Conservation (phyloP, 2,797 vertebrate species). For the Neopelma chrysocephalum region DNA sequence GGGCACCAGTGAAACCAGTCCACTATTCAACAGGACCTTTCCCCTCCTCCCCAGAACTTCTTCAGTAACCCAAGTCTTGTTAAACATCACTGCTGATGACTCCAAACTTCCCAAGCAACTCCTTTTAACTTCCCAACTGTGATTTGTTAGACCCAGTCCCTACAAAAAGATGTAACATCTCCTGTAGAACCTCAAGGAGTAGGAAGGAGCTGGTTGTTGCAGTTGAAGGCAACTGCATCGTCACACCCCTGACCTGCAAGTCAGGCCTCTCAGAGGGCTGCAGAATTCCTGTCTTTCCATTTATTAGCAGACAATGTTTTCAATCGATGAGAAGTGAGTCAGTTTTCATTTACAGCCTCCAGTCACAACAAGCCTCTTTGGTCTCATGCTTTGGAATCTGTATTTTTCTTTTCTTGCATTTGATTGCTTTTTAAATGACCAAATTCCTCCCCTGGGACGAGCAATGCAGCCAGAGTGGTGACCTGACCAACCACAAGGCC, state of each 20-base stretch:
- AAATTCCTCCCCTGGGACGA: background rate
- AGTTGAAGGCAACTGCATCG: background rate
- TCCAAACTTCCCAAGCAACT: background rate
- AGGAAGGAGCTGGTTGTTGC: background rate
- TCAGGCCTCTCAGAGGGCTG: background rate
- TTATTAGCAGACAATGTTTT: background rate
- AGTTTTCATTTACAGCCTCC: background rate
- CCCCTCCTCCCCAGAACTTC: background rate
- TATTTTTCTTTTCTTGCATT: background rate
- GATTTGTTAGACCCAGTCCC: background rate
- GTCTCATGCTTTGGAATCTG: background rate
- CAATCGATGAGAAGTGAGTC: background rate
- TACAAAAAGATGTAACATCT: background rate
- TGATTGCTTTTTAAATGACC: background rate
- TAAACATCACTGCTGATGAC: background rate
- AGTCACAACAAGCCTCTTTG: background rate
- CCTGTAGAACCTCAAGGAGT: background rate
- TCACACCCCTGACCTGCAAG: background rate
- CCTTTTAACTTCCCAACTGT: background rate
- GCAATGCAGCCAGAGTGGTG: background rate
- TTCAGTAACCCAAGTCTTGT: background rate
- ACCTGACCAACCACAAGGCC: background rate
- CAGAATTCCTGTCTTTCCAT: background rate
- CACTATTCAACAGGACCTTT: background rate
- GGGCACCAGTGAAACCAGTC: background rate